Conservation (phyloP, 2,113 vertebrate species). For the Daubentonia madagascariensis region DNA sequence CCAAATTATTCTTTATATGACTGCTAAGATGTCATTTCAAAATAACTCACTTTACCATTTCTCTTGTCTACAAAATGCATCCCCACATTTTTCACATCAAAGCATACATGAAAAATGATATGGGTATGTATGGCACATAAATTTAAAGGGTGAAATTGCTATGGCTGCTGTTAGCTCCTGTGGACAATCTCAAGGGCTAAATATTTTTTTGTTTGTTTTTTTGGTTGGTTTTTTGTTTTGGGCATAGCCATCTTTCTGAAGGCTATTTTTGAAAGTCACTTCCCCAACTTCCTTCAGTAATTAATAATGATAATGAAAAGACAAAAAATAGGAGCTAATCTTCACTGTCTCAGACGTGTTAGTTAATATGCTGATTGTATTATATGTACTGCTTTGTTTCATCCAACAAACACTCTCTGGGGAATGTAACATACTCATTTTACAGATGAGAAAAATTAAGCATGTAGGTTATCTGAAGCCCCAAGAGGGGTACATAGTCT, state of each 20-base stretch:
- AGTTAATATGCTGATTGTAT: not conserved
- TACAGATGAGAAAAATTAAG: not conserved
- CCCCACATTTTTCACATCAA: not conserved
- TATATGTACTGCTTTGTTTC: not conserved
- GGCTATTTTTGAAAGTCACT: not conserved
- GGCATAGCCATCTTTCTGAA: not conserved
- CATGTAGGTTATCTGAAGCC: not conserved
- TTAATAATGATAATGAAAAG: not conserved
- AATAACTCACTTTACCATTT: not conserved
- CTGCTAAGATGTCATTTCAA: not conserved
- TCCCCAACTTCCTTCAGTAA: not conserved
- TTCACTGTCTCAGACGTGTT: not conserved
- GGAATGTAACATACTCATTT: not conserved
- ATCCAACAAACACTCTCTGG: not conserved
- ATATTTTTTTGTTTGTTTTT: not conserved
- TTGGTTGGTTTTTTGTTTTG: too few relatives aligned
- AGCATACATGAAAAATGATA: not conserved
- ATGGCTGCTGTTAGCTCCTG: not conserved
- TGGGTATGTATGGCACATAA: too few relatives aligned
- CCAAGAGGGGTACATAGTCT: not conserved
- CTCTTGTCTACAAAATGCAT: not conserved
- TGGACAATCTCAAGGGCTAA: not conserved
- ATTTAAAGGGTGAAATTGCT: not conserved
- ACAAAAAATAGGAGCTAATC: not conserved
- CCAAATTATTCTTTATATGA: not conserved